phyloP scores from a whole-genome alignment of 2,113 vertebrate genomes.

The Sminthopsis crassicaudata region DNA sequence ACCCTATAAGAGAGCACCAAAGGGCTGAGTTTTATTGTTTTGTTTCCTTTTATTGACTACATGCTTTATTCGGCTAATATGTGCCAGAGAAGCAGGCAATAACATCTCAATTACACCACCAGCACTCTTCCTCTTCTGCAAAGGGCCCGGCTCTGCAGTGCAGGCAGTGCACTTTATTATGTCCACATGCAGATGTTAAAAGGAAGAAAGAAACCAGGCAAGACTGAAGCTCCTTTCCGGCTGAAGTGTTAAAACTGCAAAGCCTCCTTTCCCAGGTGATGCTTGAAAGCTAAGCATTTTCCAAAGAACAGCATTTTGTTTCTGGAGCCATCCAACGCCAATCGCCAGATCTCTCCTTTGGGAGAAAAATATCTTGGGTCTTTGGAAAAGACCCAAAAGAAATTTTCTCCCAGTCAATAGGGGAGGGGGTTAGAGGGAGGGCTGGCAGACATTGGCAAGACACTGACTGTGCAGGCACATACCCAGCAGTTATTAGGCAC shows the following conservation, averaged over 20 bases:
- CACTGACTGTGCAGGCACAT: constrained; percentile 53
- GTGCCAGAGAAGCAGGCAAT: constrained; percentile 75
- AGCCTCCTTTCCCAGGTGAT: constrained; percentile 55
- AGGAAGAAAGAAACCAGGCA: constrained; percentile 47
- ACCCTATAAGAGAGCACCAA: constrained; percentile 82
- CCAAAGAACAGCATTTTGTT: constrained; percentile 55
- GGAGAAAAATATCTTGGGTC: constrained; percentile 43
- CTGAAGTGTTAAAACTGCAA: constrained; percentile 53
- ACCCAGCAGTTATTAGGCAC: constrained; percentile 4
- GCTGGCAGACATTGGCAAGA: neutral
- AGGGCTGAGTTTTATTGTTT: constrained; percentile 83
- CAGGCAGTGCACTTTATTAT: constrained; percentile 71
- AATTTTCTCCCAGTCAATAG: constrained; percentile 8
- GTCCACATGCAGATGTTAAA: constrained; percentile 77
- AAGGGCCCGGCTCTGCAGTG: constrained; percentile 55
- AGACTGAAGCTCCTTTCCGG: constrained; percentile 11
- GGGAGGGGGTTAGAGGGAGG: neutral
- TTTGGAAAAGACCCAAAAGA: constrained; percentile 65
- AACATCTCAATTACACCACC: constrained; percentile 77
- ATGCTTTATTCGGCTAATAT: constrained; percentile 83
- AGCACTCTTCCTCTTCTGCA: constrained; percentile 67
- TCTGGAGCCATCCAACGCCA: constrained; percentile 46
- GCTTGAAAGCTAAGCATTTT: constrained; percentile 62
- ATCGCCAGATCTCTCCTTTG: constrained; percentile 48
- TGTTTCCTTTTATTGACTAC: constrained; percentile 84